These are phyloP conservation scores for Porites australiensis DNA, from an alignment of 64 coral and sea anemone genomes.

Conservation along the genomic window DNA sequence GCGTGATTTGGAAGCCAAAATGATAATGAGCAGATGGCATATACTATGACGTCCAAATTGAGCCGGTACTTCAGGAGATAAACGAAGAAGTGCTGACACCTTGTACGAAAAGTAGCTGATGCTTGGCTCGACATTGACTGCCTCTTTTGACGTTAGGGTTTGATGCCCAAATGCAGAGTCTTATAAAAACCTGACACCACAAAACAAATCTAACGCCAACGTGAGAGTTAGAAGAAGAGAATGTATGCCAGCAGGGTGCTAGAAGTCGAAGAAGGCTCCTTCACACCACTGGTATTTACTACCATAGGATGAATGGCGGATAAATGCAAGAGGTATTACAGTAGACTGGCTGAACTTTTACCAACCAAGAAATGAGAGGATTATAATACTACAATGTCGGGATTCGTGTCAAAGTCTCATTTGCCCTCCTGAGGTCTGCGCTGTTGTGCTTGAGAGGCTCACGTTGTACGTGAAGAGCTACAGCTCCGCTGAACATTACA, in stretches of 20 bases:
- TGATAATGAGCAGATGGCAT: background rate
- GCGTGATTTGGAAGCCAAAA: slow-evolving; percentile 26
- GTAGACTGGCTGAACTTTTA: background rate
- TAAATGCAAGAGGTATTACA: slow-evolving; percentile 17
- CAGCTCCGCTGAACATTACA: no score
- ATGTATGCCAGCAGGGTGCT: background rate
- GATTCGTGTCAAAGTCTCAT: slow-evolving; percentile 29
- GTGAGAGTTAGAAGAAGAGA: slow-evolving; percentile 15
- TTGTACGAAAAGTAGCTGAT: slow-evolving; percentile 11
- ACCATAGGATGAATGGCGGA: background rate
- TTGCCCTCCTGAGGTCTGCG: slow-evolving; percentile 36
- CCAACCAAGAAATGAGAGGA: slow-evolving; percentile 34
- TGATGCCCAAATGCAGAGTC: slow-evolving; percentile 33
- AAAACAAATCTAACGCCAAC: slow-evolving; percentile 10
- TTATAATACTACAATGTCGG: slow-evolving; percentile 16
- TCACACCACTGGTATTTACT: slow-evolving; percentile 23
- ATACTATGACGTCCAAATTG: slow-evolving; percentile 25
- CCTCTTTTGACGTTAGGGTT: slow-evolving; percentile 22
- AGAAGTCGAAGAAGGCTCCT: background rate
- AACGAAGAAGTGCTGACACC: slow-evolving; percentile 20
- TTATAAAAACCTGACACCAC: background rate
- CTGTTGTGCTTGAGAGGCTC: background rate
- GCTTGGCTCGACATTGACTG: slow-evolving; percentile 14
- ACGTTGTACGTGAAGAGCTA: no score
- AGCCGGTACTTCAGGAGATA: slow-evolving; percentile 25